These are phyloP conservation scores for Oryzias celebensis DNA, from an alignment of 2,113 vertebrate genomes.

Conservation along the genomic window DNA sequence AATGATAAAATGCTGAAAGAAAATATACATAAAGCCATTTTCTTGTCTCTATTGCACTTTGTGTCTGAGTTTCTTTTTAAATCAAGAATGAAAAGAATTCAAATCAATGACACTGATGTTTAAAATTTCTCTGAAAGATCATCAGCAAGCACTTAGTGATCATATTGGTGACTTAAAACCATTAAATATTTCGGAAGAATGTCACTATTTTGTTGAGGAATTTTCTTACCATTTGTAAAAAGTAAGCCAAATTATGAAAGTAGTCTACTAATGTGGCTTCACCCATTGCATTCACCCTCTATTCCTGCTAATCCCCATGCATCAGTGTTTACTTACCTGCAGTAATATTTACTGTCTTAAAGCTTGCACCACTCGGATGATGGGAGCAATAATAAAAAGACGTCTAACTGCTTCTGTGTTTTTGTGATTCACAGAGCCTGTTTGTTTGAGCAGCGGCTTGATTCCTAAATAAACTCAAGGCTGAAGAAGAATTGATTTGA, in stretches of 20 bases:
- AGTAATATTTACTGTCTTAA: conserved; percentile 59
- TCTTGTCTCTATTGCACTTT: conserved; percentile 25
- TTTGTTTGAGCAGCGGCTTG: conserved; percentile 65
- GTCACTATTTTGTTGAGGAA: too few species aligned
- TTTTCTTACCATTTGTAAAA: too few species aligned
- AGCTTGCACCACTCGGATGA: conserved; percentile 68
- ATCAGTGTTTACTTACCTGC: conserved; percentile 39
- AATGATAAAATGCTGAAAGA: conserved; percentile 41
- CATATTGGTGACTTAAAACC: too few species aligned
- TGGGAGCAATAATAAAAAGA: conserved; percentile 59
- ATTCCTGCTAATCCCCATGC: conserved; percentile 53
- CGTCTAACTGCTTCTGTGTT: conserved; percentile 43
- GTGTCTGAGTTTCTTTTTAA: conserved; percentile 12
- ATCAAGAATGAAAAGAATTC: conserved; percentile 25
- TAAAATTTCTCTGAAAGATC: conserved; percentile 28
- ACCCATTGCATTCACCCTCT: conserved; percentile 45
- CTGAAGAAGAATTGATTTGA: conserved; percentile 75
- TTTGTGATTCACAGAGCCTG: conserved; percentile 58
- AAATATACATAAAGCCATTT: conserved; percentile 43
- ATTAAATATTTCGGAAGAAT: too few species aligned
- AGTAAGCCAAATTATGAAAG: too few species aligned
- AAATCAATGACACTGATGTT: neutral
- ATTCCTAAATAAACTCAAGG: conserved; percentile 80
- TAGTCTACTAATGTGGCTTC: conserved; percentile 10
- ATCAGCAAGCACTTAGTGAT: conserved; percentile 1